Base-by-base conservation (phyloP, 2,113 vertebrate genomes). In the Centropristis striata region DNA sequence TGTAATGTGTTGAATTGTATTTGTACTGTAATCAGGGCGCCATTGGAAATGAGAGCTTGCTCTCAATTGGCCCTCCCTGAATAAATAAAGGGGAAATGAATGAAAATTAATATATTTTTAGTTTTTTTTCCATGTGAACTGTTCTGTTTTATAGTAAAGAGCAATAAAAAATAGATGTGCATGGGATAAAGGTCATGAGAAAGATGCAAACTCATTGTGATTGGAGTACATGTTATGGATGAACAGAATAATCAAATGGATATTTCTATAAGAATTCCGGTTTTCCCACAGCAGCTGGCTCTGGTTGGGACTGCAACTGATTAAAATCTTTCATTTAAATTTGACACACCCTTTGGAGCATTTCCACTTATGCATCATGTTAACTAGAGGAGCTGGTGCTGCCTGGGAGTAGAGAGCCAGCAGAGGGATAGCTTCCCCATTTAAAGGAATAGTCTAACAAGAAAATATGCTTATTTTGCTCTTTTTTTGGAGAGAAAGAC, bases 111-210 rank as follows among this genome's bases (percentile, higher is more conserved):
- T n/a, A n/a, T n/a, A n/a, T n/a, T n/a, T n/a, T n/a, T n/a, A n/a
- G n/a, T n/a, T n/a, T n/a, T 20, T 28, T 68, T 73, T 28, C 3
- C 21, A 32, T 57, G 2, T 32, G 68, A 68, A 13, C 18, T 28
- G 21, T 42, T 71, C 61, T 47, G 28, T 37, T n/a, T n/a, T n/a
- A n/a, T n/a, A n/a, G n/a, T n/a, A n/a, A n/a, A n/a, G 1, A 68
- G 36, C 12, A 1, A 42, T 25, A 41, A n/a, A 12, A 44, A 44
- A 44, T 4, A 47, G 18, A 14, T 10, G 23, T 0, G 50, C 20
- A 41, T 25, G 69, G 50, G 23, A 39, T 54, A 68, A 73, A 80
- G 76, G 69, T 67, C 68, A 55, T 8, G 1, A 69, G 23, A 18
- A 57, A 61, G 16, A 47, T 14, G 39, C 37, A 15, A 18, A 15